A percentile compares a stretch with the other conserved stretches of the same genome.
Conservation (phyloP, 2,888 invertebrate species). For the Slavum lentiscoides region DNA sequence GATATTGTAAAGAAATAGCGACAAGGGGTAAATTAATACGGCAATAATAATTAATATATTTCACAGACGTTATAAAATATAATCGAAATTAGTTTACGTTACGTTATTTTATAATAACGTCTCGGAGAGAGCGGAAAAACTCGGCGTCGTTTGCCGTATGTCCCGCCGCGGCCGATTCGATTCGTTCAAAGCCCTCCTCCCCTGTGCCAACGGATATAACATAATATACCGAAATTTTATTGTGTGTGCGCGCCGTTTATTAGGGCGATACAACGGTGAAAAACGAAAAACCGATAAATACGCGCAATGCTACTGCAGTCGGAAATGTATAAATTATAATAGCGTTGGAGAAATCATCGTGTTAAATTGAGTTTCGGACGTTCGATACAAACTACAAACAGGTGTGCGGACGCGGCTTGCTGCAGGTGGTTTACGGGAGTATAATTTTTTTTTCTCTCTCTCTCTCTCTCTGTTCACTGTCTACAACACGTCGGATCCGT, state of each 20-base stretch:
- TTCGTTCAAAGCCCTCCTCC: too few species aligned
- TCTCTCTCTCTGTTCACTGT: neutral
- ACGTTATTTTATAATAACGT: too few species aligned
- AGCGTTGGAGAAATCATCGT: conserved; percentile 46
- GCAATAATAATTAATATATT: too few species aligned
- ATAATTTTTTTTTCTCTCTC: conserved; percentile 5
- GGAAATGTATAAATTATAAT: conserved; percentile 10
- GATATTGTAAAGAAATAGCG: too few species aligned
- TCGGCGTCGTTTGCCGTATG: too few species aligned
- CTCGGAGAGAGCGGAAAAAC: neutral
- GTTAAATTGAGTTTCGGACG: conserved; percentile 52
- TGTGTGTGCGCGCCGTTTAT: neutral
- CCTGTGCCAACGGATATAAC: neutral
- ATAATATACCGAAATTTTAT: too few species aligned
- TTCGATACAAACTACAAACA: conserved; percentile 39
- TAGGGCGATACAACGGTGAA: neutral
- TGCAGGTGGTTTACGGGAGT: conserved; percentile 46
- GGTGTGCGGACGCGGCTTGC: conserved; percentile 18
- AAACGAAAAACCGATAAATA: too few species aligned
- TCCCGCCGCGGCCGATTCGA: too few species aligned
- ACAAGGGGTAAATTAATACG: too few species aligned
- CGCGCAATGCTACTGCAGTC: too few species aligned
- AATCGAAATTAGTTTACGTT: too few species aligned
- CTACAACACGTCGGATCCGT: neutral
- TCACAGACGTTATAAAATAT: too few species aligned